Conservation (phyloP, 1,140 invertebrate genomes). For the Latrodectus geometricus region DNA sequence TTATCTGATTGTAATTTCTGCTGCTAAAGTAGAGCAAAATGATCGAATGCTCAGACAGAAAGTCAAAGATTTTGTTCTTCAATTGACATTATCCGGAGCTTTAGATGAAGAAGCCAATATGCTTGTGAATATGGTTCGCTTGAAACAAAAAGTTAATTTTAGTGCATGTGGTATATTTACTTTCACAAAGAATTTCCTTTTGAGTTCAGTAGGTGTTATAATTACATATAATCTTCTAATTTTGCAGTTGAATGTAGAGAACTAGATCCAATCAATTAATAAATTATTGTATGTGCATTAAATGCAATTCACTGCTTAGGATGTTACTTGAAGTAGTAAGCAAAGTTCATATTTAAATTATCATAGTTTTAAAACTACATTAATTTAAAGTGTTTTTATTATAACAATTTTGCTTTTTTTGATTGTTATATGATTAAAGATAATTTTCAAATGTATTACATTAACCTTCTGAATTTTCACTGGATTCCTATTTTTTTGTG, state of each 20-base stretch:
- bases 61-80: neutral
- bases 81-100: neutral
- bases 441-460: too few relatives aligned
- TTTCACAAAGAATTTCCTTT: neutral
- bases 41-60: neutral
- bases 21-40: neutral
- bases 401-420: too few relatives aligned
- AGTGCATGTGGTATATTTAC: conserved; percentile 2
- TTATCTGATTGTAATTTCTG: neutral
- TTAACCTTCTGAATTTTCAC: too few relatives aligned
- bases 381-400: too few relatives aligned
- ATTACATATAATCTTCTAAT: conserved; percentile 6
- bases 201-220: neutral
- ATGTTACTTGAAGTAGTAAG: too few relatives aligned
- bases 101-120: neutral
- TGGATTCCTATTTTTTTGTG: too few relatives aligned
- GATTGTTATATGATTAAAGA: too few relatives aligned
- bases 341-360: too few relatives aligned
- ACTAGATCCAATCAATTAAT: neutral
- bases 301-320: too few relatives aligned
- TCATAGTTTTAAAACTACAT: too few relatives aligned
- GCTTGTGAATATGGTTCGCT: neutral
- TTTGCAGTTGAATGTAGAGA: neutral
- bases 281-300: neutral
- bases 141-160: neutral